Base-by-base conservation (phyloP, 2,888 invertebrate genomes). In the Leucania comma region DNA sequence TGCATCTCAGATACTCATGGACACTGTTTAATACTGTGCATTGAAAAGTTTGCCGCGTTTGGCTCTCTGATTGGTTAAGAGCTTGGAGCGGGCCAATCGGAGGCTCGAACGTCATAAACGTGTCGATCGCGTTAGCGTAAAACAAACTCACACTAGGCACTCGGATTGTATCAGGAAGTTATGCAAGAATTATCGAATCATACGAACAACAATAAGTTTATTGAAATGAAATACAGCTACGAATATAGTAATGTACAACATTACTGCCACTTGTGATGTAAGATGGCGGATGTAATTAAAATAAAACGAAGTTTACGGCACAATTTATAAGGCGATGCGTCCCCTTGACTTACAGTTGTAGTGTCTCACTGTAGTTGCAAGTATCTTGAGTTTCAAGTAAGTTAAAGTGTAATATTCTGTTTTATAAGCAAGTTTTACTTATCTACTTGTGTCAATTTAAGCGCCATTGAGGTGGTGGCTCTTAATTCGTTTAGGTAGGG, bases 201-300 rank as follows among this genome's bases (percentile, higher is more conserved):
- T 62, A 51, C 53, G 42, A 61, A 64, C n/a, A 68, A 68, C 68
- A 71, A 78, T 61, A 63, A 38, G 42, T 68, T 64, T 42, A 68
- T 68, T 76, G 67, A 74, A 78, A 69, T 78, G 26, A 74, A 61
- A 53, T 58, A 62, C 22, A 54, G n/a, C n/a, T 60, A 66, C 65
- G 6, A 42, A 14, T 20, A 5, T 42, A 42, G 42, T 42, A 60
- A 60, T 58, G 51, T 24, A 38, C 59, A 22, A 74, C 57, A 75
- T 81, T 63, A 57, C 73, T 69, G 62, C 71, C 20, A 72, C 69
- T 54, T 12, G 75, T 78, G 68, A 69, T 64, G 63, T 32, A 73
- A 76, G 17, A 53, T 65, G 26, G 57, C 81, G 82, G 82, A 82
- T 68, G 83, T 68, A 65, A 81, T 83, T 83, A 81, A 66, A 72